These are phyloP conservation scores for Datnioides undecimradiatus DNA, from an alignment of 2,113 vertebrate species.

Conservation along the genomic window DNA sequence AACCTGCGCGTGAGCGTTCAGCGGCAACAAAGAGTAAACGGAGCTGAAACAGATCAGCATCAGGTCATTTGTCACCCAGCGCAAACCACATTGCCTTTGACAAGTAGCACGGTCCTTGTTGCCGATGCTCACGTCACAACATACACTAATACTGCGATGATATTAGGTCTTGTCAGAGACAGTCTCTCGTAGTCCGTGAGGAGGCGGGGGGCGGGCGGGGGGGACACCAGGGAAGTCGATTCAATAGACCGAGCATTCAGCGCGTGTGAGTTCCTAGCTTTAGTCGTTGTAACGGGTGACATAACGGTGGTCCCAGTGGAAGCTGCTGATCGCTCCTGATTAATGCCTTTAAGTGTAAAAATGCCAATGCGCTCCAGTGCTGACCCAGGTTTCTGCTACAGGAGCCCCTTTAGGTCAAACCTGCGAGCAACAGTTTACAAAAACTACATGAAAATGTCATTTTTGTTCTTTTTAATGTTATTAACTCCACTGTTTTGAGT, in stretches of 20 bases:
- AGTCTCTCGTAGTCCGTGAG: background rate
- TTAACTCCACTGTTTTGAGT: no score
- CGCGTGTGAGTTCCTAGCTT: background rate
- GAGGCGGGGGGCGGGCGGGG: no score
- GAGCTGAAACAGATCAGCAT: background rate
- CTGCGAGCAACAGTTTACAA: background rate
- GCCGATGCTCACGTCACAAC: background rate
- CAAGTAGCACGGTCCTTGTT: background rate
- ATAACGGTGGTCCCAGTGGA: background rate
- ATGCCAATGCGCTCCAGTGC: constrained; percentile 21
- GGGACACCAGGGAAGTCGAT: background rate
- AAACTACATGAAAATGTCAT: background rate
- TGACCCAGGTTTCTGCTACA: constrained; percentile 35
- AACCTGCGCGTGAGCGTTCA: background rate
- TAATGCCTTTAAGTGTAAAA: constrained; percentile 48
- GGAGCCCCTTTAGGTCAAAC: background rate
- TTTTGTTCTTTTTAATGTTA: no score
- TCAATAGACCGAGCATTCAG: constrained; percentile 1
- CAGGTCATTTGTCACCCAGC: constrained; percentile 16
- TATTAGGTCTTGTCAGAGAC: background rate
- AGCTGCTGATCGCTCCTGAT: constrained; percentile 13
- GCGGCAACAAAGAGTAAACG: background rate
- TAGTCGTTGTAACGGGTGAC: background rate
- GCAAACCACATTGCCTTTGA: background rate
- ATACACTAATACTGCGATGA: background rate